Evolutionary conservation across 1,140 invertebrate species (phyloP).

Genomic region (Helicoverpa armigera): DNA sequence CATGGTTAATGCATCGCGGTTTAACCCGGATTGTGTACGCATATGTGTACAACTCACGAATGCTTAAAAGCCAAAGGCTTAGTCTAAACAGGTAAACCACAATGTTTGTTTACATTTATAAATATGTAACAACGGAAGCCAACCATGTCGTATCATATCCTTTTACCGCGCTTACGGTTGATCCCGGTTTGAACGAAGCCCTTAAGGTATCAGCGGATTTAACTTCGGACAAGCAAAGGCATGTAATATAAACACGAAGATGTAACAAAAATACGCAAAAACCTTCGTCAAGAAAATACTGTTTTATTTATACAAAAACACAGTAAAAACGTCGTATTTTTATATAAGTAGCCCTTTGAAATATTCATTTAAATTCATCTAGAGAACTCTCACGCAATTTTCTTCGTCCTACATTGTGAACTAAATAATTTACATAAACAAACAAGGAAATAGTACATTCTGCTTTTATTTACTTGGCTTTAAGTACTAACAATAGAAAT

Average conservation of each 20-base stretch:
- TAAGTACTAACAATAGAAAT: slow-evolving; percentile 8
- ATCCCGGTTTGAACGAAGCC: neutral
- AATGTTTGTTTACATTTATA: neutral
- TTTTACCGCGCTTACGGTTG: neutral
- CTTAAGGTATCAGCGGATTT: slow-evolving; percentile 14
- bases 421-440: slow-evolving; percentile 32
- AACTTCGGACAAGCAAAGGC: neutral
- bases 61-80: too few species aligned
- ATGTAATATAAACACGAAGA: slow-evolving; percentile 1
- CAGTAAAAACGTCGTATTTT: slow-evolving; percentile 22
- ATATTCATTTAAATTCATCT: slow-evolving; percentile 15
- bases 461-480: slow-evolving; percentile 13
- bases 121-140: slow-evolving; percentile 17
- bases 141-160: slow-evolving; percentile 3
- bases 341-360: slow-evolving; percentile 7
- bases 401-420: slow-evolving; percentile 15
- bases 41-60: too few species aligned
- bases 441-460: slow-evolving; percentile 26
- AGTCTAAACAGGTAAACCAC: too few species aligned
- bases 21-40: too few species aligned
- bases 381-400: neutral
- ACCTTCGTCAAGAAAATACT: neutral
- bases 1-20: too few species aligned
- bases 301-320: slow-evolving; percentile 5
- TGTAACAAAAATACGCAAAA: slow-evolving; percentile 4